Evolutionary conservation across 2,797 vertebrate species (phyloP).

Genomic region (Anguilla pacifica): DNA sequence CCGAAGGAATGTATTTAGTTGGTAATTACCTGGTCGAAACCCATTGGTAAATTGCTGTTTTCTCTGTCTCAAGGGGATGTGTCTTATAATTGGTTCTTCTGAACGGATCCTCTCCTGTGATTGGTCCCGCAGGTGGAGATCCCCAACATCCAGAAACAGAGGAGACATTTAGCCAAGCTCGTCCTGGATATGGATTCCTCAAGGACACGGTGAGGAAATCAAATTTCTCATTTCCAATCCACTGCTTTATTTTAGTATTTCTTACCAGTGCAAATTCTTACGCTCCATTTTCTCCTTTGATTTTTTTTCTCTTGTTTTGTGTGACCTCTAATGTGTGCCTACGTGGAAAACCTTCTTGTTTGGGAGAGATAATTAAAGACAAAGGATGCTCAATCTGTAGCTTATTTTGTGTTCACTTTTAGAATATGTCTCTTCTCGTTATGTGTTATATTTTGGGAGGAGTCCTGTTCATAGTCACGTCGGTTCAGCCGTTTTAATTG

Average conservation of each 20-base stretch:
- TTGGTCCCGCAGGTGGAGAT: constrained; percentile 84
- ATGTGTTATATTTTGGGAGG: neutral
- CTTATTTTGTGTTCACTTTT: neutral
- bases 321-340: neutral
- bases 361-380: neutral
- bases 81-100: neutral
- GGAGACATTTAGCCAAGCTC: constrained; percentile 94
- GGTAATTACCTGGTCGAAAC: neutral
- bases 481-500: neutral
- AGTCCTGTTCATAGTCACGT: neutral
- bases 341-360: neutral
- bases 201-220: constrained; percentile 78
- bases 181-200: constrained; percentile 98
- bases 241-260: neutral
- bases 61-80: neutral
- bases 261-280: neutral
- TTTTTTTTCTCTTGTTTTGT: neutral
- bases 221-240: neutral
- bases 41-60: neutral
- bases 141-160: constrained; percentile 97
- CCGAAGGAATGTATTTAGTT: neutral
- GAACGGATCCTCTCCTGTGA: neutral
- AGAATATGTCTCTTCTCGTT: neutral
- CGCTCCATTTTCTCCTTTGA: neutral
- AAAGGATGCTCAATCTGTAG: neutral